Conservation (phyloP, 2,113 vertebrate species). For the Hippocampus barbouri region DNA sequence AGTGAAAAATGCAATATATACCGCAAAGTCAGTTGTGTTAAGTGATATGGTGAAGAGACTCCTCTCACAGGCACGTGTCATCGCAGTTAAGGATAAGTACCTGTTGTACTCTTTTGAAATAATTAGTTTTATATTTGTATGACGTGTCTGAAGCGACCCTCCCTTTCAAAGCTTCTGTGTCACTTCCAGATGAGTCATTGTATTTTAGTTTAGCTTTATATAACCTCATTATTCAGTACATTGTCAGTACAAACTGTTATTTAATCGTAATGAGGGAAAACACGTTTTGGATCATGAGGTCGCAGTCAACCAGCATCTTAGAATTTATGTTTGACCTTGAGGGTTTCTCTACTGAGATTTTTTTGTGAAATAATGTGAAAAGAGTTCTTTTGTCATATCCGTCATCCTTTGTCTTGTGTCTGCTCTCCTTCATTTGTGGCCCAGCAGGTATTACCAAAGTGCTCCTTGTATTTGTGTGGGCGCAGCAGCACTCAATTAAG, state of each 20-base stretch:
- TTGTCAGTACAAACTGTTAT: neutral
- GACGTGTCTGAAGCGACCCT: neutral
- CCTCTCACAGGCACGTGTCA: no score
- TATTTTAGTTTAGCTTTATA: neutral
- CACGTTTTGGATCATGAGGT: neutral
- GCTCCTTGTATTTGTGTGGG: conserved; percentile 65
- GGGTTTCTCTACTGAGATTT: neutral
- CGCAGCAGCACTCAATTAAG: conserved; percentile 76
- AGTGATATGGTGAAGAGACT: no score
- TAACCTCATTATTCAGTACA: neutral
- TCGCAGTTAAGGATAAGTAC: no score
- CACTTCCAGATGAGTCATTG: neutral
- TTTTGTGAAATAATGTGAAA: neutral
- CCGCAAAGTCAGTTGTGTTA: no score
- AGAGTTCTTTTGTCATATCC: conserved; percentile 8
- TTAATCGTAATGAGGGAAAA: neutral
- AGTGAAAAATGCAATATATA: no score
- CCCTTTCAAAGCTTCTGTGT: neutral
- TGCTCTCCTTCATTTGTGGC: conserved; percentile 19
- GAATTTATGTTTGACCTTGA: neutral
- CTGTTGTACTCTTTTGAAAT: neutral
- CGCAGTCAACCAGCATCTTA: neutral
- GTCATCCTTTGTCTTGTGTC: conserved; percentile 20
- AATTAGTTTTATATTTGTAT: neutral
- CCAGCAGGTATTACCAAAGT: conserved; percentile 50